Percentiles rank a stretch among this genome's conserved stretches.
These are phyloP conservation scores for Mesocentrotus franciscanus DNA, from an alignment of 53 echinoderm and acorn worm species.

Conservation along the genomic window DNA sequence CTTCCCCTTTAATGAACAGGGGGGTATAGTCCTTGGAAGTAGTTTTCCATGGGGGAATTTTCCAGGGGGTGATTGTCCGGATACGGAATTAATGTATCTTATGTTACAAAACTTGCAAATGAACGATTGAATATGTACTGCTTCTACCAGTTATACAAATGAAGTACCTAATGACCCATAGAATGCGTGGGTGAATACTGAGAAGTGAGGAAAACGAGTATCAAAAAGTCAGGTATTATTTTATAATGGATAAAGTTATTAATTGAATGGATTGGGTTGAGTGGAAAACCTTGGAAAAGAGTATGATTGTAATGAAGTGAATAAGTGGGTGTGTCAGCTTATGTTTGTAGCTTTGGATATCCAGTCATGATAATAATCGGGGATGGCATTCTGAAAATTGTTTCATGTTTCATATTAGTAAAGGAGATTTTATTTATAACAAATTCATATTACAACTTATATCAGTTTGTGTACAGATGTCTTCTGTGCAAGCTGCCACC, in stretches of 20 bases:
- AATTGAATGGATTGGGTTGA: neutral
- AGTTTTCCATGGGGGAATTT: no score
- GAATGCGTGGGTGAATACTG: slow-evolving; percentile 14
- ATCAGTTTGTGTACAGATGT: no score
- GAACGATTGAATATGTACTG: neutral
- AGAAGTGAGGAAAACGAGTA: neutral
- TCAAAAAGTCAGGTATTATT: neutral
- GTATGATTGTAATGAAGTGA: neutral
- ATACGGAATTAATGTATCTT: no score
- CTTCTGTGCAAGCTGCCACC: no score
- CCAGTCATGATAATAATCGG: neutral
- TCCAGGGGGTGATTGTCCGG: no score
- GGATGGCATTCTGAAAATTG: neutral
- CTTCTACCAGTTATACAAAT: neutral
- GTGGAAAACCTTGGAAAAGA: neutral
- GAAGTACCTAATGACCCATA: neutral
- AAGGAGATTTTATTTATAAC: no score
- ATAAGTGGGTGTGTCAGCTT: neutral
- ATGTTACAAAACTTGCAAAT: neutral
- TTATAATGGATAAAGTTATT: neutral
- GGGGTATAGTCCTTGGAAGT: no score
- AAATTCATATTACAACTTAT: no score
- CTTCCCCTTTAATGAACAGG: no score
- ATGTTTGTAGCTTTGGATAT: neutral
- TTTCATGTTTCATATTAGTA: neutral